A percentile compares a stretch with the other conserved stretches of the same genome.
Evolutionary conservation across 1,140 invertebrate genomes (phyloP).

Genomic region (Campoletis sonorensis): DNA sequence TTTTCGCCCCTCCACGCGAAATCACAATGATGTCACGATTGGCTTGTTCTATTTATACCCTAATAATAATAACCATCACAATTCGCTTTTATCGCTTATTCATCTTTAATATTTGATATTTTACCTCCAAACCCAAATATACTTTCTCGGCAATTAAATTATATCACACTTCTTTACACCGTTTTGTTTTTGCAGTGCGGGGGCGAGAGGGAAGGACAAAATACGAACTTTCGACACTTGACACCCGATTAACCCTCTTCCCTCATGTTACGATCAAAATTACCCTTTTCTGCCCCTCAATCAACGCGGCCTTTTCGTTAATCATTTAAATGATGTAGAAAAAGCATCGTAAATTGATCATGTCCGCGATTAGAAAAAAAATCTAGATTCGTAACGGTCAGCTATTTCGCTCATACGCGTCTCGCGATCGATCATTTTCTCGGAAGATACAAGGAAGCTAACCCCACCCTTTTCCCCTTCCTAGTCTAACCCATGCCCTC

Average conservation of each 20-base stretch:
- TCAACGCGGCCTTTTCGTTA: too few species aligned
- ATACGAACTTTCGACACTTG: not conserved
- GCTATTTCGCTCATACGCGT: not conserved
- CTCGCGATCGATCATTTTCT: conserved; percentile 31
- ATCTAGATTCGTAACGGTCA: too few species aligned
- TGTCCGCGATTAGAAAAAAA: too few species aligned
- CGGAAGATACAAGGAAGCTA: not conserved
- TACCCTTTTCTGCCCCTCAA: too few species aligned
- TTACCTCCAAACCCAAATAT: not conserved
- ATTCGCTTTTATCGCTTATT: not conserved
- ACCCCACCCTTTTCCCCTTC: not conserved
- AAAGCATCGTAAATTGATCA: too few species aligned
- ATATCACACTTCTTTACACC: conserved; percentile 12
- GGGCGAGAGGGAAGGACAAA: not conserved
- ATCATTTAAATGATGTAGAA: too few species aligned
- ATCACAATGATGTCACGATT: conserved; percentile 38
- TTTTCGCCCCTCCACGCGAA: not conserved
- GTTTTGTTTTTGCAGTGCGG: not conserved
- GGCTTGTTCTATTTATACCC: conserved; percentile 28
- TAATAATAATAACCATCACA: conserved; percentile 6
- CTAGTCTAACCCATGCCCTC: not conserved
- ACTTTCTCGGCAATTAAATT: not conserved
- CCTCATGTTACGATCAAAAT: too few species aligned
- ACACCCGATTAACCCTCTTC: too few species aligned
- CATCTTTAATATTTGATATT: not conserved